phyloP scores from a whole-genome alignment of 2,113 vertebrate genomes.

The Atlantisia rogersi region DNA sequence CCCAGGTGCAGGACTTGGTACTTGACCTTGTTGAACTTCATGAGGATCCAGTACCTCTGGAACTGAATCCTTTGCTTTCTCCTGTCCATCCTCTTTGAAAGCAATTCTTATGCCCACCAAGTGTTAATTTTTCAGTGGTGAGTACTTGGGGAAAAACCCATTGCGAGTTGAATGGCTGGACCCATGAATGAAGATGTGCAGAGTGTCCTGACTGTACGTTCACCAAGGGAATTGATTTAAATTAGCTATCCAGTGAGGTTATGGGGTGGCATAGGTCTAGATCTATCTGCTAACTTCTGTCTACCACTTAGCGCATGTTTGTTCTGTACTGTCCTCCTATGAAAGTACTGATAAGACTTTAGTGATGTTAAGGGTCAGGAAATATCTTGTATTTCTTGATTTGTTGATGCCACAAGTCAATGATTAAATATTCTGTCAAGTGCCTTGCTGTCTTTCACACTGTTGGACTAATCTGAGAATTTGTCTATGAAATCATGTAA shows the following conservation, averaged over 20 bases:
- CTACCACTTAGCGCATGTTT: background rate
- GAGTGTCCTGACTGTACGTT: background rate
- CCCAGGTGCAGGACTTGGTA: background rate
- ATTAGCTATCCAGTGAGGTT: background rate
- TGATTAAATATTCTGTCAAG: background rate
- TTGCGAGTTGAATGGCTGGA: background rate
- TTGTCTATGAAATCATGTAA: background rate
- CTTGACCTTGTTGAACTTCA: background rate
- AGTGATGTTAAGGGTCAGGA: background rate
- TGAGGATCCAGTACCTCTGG: background rate
- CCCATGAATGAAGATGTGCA: background rate
- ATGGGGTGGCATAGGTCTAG: background rate
- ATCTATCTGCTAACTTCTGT: background rate
- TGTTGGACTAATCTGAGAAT: background rate
- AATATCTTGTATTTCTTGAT: background rate
- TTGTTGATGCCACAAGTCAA: background rate
- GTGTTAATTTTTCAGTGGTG: fast-evolving
- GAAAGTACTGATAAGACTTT: background rate
- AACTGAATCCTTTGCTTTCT: background rate
- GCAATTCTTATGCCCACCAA: background rate
- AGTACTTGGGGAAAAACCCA: background rate
- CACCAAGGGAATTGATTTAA: background rate
- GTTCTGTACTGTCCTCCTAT: background rate
- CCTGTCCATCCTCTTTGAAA: background rate
- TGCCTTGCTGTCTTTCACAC: background rate